Percentiles rank a stretch among this genome's conserved stretches.
phyloP scores from a whole-genome alignment of 2,888 invertebrate genomes.

The Macrosoma leucophasiata region DNA sequence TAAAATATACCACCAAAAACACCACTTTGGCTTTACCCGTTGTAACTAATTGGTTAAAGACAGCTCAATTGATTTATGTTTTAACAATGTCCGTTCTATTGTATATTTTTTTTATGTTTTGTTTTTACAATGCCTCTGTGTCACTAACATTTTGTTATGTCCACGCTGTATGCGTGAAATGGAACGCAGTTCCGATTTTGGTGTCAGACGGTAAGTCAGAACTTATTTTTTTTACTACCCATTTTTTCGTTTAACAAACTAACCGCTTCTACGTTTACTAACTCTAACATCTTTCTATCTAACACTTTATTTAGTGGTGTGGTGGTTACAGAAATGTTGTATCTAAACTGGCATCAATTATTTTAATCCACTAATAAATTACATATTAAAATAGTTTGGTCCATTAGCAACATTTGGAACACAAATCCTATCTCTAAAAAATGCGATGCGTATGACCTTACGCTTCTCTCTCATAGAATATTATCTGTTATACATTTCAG shows the following conservation, averaged over 20 bases:
- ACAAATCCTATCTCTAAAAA: constrained; percentile 65
- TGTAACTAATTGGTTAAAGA: constrained; percentile 65
- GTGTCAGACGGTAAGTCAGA: constrained; percentile 49
- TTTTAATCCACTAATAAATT: constrained; percentile 22
- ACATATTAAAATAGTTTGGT: constrained; percentile 35
- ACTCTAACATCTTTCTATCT: constrained; percentile 32
- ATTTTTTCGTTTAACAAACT: constrained; percentile 36
- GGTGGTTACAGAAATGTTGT: constrained; percentile 53
- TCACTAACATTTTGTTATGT: constrained; percentile 46
- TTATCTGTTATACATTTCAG: constrained; percentile 16
- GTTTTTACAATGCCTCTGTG: constrained; percentile 35
- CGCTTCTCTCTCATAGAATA: constrained; percentile 15
- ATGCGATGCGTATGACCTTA: constrained; percentile 50
- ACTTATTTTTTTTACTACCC: constrained; percentile 34
- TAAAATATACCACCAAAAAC: constrained; percentile 54
- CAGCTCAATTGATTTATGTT: constrained; percentile 57
- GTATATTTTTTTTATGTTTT: constrained; percentile 40
- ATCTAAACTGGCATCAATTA: constrained; percentile 22
- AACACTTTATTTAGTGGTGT: constrained; percentile 58
- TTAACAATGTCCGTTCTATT: constrained; percentile 29
- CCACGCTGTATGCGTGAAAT: constrained; percentile 10
- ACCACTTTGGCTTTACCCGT: constrained; percentile 55
- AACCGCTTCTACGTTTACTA: constrained; percentile 59
- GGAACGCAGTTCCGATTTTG: constrained; percentile 8
- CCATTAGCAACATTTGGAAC: constrained; percentile 29